Conservation (phyloP, 2,797 vertebrate species). For the Acropternis orthonyx region DNA sequence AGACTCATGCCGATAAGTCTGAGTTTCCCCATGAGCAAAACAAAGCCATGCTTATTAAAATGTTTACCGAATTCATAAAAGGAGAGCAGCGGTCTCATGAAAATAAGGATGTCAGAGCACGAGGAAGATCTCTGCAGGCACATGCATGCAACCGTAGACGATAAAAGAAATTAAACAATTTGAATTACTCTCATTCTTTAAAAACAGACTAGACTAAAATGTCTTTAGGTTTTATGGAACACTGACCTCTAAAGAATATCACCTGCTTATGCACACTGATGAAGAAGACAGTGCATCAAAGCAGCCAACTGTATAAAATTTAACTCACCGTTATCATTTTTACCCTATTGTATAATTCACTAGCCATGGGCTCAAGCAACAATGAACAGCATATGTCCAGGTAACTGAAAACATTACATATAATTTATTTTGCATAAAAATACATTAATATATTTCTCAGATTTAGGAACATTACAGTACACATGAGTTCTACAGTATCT, state of each 20-base stretch:
- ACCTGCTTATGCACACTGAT: background rate
- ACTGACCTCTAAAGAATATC: background rate
- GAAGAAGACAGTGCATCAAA: background rate
- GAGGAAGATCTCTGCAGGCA: background rate
- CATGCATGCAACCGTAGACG: background rate
- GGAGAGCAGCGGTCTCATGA: conserved; percentile 41
- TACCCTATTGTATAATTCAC: background rate
- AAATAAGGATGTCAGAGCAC: conserved; percentile 38
- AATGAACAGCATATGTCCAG: background rate
- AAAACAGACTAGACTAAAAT: conserved; percentile 24
- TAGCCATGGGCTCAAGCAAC: background rate
- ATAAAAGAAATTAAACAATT: background rate
- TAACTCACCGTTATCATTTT: background rate
- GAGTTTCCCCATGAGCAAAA: conserved; percentile 53
- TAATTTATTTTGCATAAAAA: background rate
- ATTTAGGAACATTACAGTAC: background rate
- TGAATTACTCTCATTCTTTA: background rate
- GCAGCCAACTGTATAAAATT: background rate
- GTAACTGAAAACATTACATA: background rate
- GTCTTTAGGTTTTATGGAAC: background rate
- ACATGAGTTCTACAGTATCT: background rate
- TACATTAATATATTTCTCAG: background rate
- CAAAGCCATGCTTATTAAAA: conserved; percentile 66
- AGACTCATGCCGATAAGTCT: conserved; percentile 49
- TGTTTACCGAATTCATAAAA: conserved; percentile 55